Evolutionary conservation across 2,888 invertebrate species (phyloP).

Genomic region (Abrostola tripartita): DNA sequence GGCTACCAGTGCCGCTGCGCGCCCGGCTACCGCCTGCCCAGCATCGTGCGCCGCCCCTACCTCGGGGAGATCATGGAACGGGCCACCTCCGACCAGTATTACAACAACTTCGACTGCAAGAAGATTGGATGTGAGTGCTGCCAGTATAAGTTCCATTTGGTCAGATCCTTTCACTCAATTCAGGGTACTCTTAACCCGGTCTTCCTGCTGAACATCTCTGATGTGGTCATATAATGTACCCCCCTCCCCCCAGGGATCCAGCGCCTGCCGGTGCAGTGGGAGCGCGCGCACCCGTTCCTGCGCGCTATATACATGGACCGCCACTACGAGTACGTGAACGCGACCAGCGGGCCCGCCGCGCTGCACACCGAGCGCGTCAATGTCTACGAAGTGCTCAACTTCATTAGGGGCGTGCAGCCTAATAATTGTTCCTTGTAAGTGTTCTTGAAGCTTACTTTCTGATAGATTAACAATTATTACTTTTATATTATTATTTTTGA

Average conservation of each 20-base stretch:
- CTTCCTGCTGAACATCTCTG: no score
- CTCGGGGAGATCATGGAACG: constrained; percentile 97
- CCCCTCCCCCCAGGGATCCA: constrained; percentile 91
- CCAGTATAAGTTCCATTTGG: no score
- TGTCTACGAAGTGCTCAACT: constrained; percentile 93
- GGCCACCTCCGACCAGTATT: constrained; percentile 97
- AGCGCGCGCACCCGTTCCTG: constrained; percentile 91
- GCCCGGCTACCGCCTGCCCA: constrained; percentile 96
- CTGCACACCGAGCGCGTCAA: constrained; percentile 91
- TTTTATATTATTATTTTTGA: no score
- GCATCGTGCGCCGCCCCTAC: constrained; percentile 95
- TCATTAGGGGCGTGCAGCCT: constrained; percentile 91
- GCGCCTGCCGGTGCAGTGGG: constrained; percentile 95
- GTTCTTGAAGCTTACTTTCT: no score
- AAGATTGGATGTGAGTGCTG: constrained; percentile 95
- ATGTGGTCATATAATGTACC: no score
- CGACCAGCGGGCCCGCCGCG: constrained; percentile 90
- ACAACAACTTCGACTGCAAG: constrained; percentile 96
- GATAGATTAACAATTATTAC: no score
- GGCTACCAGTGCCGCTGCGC: constrained; percentile 98
- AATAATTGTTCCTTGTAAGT: constrained; percentile 89
- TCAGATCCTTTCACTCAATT: no score
- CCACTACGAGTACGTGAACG: constrained; percentile 92
- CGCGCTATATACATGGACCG: constrained; percentile 92
- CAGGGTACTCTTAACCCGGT: no score